Percentiles rank a stretch among this genome's conserved stretches.
Evolutionary conservation across 1,140 invertebrate genomes (phyloP).

Genomic region (Agrypnia vestita): DNA sequence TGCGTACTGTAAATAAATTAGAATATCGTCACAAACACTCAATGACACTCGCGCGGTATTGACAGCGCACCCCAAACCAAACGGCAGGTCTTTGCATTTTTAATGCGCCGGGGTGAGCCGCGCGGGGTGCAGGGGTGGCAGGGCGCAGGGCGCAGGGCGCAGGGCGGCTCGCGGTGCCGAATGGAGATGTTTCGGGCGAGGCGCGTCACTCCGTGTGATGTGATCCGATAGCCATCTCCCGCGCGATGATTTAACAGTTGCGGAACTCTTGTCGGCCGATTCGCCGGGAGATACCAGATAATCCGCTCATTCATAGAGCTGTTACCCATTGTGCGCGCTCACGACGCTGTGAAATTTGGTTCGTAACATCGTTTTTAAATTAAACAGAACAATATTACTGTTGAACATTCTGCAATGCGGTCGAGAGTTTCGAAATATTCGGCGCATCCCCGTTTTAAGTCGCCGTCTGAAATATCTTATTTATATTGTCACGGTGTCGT

Average conservation of each 20-base stretch:
- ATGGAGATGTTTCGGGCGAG: conserved; percentile 50
- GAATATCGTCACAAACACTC: conserved; percentile 29
- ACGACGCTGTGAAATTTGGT: conserved; percentile 19
- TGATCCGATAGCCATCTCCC: conserved; percentile 54
- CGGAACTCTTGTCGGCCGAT: background rate
- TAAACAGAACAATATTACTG: no score
- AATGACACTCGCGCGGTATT: conserved; percentile 34
- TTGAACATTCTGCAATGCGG: no score
- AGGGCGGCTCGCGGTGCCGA: conserved; percentile 18
- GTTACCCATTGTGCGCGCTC: conserved; percentile 25
- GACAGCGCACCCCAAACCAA: conserved; percentile 18
- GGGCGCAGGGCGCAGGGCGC: background rate
- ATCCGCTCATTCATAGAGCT: conserved; percentile 19
- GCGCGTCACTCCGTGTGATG: conserved; percentile 64
- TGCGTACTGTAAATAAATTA: conserved; percentile 27
- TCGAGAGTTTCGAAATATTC: no score
- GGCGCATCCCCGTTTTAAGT: no score
- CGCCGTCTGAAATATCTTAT: no score
- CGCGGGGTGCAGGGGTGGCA: background rate
- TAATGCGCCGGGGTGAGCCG: background rate
- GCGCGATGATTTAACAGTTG: conserved; percentile 38
- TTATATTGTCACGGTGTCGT: no score
- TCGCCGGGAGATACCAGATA: conserved; percentile 7
- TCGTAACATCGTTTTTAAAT: no score
- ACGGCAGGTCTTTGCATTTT: conserved; percentile 46